These are phyloP conservation scores for Chionoecetes opilio DNA, from an alignment of 1,140 invertebrate species.

Conservation along the genomic window DNA sequence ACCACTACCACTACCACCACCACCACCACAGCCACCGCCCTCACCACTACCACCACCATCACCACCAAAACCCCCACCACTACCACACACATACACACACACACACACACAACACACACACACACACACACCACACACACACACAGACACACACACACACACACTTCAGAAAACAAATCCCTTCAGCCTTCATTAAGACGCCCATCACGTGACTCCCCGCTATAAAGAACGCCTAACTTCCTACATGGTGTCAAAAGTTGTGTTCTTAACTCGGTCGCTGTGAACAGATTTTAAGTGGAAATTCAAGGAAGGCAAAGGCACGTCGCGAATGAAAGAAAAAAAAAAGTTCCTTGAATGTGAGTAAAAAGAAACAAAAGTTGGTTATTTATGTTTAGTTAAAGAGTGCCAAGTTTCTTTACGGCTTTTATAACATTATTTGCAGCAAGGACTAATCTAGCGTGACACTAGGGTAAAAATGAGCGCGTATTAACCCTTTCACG, in stretches of 20 bases:
- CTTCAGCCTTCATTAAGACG: neutral
- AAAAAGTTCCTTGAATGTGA: no score
- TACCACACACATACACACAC: no score
- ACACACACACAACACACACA: no score
- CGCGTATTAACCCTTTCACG: no score
- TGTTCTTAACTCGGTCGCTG: neutral
- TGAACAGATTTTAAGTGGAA: slow-evolving; percentile 21
- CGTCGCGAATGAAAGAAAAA: neutral
- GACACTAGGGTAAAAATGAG: no score
- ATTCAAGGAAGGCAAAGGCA: neutral
- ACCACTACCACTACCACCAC: no score
- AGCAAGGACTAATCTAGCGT: no score
- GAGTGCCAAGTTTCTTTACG: neutral
- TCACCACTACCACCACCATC: no score
- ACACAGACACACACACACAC: neutral
- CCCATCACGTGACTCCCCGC: neutral
- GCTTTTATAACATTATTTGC: no score
- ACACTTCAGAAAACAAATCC: neutral
- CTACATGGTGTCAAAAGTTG: neutral
- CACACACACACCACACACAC: no score
- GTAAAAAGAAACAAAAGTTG: neutral
- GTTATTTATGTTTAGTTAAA: neutral
- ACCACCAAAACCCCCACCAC: no score
- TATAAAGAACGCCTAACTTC: slow-evolving; percentile 18
- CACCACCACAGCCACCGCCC: no score